These are phyloP conservation scores for Drosophila aff. DNA, from an alignment of 1,140 invertebrate species.

Conservation along the genomic window DNA sequence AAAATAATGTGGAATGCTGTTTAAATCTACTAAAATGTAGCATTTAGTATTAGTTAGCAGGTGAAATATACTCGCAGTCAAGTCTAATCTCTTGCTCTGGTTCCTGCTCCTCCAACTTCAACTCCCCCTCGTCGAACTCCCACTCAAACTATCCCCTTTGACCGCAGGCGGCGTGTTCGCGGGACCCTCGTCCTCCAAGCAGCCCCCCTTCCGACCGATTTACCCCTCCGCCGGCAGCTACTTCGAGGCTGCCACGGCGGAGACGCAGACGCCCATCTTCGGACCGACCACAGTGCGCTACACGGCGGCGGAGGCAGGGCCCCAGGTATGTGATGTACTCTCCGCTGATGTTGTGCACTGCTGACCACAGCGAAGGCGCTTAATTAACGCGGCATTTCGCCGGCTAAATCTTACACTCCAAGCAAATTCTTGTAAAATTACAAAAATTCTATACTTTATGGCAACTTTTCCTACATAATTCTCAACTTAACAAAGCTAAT, in stretches of 20 bases:
- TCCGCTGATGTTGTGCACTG: neutral
- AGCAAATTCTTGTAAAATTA: neutral
- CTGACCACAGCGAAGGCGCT: conserved; percentile 29
- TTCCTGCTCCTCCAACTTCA: neutral
- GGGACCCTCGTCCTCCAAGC: conserved; percentile 40
- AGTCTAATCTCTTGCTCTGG: neutral
- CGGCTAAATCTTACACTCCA: neutral
- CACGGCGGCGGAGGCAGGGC: conserved; percentile 61
- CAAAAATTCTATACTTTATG: neutral
- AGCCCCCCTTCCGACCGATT: conserved; percentile 50
- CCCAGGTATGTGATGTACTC: conserved; percentile 49
- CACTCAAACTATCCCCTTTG: neutral
- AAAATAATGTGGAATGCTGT: neutral
- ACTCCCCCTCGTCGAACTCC: neutral
- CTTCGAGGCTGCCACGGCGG: conserved; percentile 41
- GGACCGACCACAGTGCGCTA: conserved; percentile 71
- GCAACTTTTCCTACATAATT: too few relatives aligned
- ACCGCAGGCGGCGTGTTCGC: conserved; percentile 39
- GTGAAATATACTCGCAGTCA: too few relatives aligned
- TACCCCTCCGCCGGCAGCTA: conserved; percentile 45
- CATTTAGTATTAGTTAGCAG: neutral
- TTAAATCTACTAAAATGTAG: neutral
- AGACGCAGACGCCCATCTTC: conserved; percentile 48
- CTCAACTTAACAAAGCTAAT: neutral
- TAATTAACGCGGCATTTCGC: conserved; percentile 36